Percentiles rank a stretch among this genome's conserved stretches.
Evolutionary conservation across 2,888 invertebrate genomes (phyloP).

Genomic region (Listrodromus nycthemerus): DNA sequence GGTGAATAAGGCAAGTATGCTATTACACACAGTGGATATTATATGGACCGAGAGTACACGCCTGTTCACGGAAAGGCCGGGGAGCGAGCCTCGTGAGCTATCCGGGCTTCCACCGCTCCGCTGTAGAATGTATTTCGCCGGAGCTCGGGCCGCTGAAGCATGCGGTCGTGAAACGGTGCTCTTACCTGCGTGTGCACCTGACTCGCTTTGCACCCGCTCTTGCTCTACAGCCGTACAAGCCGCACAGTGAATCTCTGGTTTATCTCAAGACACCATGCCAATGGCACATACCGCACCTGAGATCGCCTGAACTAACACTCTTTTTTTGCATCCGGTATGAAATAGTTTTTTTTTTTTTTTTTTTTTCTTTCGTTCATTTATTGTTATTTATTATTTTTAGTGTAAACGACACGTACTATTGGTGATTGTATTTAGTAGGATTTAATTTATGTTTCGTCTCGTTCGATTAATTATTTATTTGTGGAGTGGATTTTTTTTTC

Average conservation of each 20-base stretch:
- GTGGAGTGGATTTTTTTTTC: too few relatives aligned
- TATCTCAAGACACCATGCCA: slow-evolving; percentile 43
- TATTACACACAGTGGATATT: slow-evolving; percentile 35
- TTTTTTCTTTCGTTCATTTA: too few relatives aligned
- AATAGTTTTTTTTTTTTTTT: too few relatives aligned
- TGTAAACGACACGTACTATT: too few relatives aligned
- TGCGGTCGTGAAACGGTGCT: slow-evolving; percentile 65
- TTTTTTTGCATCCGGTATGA: neutral
- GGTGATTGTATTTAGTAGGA: too few relatives aligned
- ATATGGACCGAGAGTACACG: slow-evolving; percentile 52
- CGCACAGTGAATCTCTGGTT: slow-evolving; percentile 35
- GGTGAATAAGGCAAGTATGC: slow-evolving; percentile 56
- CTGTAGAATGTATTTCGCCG: slow-evolving; percentile 35
- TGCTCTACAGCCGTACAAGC: slow-evolving; percentile 21
- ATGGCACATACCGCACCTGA: slow-evolving; percentile 47
- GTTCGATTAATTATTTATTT: too few relatives aligned
- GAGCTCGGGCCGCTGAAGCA: slow-evolving; percentile 52
- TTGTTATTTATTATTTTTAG: too few relatives aligned
- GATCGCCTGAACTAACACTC: neutral
- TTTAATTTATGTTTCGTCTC: too few relatives aligned
- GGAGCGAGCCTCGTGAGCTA: slow-evolving; percentile 26
- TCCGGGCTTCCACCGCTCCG: neutral
- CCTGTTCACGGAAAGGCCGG: slow-evolving; percentile 55
- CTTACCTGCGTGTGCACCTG: slow-evolving; percentile 64
- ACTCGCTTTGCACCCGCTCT: slow-evolving; percentile 57